Evolutionary conservation across 2,888 invertebrate species (phyloP).

Genomic region (Pimpla rufipes): DNA sequence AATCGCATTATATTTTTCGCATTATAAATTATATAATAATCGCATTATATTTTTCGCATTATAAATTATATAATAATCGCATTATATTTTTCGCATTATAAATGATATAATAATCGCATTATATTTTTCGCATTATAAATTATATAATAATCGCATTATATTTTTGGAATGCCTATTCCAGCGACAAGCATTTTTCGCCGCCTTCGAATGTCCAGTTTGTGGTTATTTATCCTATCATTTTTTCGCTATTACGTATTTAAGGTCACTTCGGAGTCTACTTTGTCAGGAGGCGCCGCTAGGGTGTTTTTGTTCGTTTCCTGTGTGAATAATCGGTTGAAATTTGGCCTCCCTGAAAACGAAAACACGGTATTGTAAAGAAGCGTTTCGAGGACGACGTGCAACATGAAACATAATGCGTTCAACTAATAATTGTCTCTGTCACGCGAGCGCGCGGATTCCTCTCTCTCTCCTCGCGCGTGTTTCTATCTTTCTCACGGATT

Average conservation of each 20-base stretch:
- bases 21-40: too few relatives aligned
- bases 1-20: too few relatives aligned
- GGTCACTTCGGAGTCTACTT: background rate
- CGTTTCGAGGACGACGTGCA: constrained; percentile 19
- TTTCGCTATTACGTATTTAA: background rate
- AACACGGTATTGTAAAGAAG: constrained; percentile 19
- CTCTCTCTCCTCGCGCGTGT: constrained; percentile 36
- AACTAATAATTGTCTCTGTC: constrained; percentile 48
- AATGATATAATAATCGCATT: too few relatives aligned
- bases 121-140: too few relatives aligned
- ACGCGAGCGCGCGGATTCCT: constrained; percentile 53
- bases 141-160: too few relatives aligned
- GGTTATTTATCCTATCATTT: too few relatives aligned
- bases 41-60: too few relatives aligned
- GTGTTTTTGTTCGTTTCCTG: background rate
- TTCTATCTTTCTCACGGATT: constrained; percentile 35
- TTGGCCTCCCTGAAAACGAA: background rate
- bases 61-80: too few relatives aligned
- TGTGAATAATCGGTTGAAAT: constrained; percentile 22
- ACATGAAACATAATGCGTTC: constrained; percentile 45
- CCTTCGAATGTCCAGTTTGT: too few relatives aligned
- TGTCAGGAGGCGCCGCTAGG: background rate
- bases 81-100: too few relatives aligned
- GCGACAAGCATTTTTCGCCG: too few relatives aligned
- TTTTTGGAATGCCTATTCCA: background rate